Conservation (phyloP, 1,140 invertebrate genomes). For the Habropoda laboriosa region DNA sequence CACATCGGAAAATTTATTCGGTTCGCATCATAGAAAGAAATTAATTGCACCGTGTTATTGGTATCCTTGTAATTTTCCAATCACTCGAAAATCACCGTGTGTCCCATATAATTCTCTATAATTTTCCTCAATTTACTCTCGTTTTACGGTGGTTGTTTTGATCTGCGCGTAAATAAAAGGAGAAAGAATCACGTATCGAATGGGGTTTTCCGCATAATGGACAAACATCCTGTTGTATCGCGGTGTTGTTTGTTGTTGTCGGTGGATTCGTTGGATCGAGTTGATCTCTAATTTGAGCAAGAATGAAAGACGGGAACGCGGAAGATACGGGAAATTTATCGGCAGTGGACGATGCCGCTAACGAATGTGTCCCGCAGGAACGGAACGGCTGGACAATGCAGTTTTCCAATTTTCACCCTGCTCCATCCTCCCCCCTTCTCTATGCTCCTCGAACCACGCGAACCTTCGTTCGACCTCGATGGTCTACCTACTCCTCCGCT, state of each 20-base stretch:
- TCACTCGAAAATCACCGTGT: neutral
- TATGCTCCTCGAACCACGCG: constrained; percentile 11
- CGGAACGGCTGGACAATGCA: constrained; percentile 68
- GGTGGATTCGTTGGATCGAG: constrained; percentile 10
- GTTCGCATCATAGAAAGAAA: neutral
- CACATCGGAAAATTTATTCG: neutral
- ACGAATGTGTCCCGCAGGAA: constrained; percentile 65
- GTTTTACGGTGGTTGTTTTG: too few species aligned
- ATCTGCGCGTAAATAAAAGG: too few species aligned
- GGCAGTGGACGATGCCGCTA: constrained; percentile 58
- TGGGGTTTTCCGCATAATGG: neutral
- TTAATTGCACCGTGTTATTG: neutral
- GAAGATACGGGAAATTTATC: constrained; percentile 68
- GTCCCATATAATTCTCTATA: neutral
- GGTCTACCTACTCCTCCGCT: constrained; percentile 43
- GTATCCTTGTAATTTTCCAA: neutral
- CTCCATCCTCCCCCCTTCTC: neutral
- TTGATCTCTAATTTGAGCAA: constrained; percentile 62
- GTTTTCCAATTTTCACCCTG: constrained; percentile 74
- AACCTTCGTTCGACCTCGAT: constrained; percentile 38
- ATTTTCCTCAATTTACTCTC: neutral
- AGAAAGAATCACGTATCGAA: too few species aligned
- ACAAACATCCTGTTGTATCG: neutral
- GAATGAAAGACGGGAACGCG: constrained; percentile 49
- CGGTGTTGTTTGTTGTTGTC: neutral